Conservation (phyloP, 1,140 invertebrate species). For the Oryctes rhinoceros region DNA sequence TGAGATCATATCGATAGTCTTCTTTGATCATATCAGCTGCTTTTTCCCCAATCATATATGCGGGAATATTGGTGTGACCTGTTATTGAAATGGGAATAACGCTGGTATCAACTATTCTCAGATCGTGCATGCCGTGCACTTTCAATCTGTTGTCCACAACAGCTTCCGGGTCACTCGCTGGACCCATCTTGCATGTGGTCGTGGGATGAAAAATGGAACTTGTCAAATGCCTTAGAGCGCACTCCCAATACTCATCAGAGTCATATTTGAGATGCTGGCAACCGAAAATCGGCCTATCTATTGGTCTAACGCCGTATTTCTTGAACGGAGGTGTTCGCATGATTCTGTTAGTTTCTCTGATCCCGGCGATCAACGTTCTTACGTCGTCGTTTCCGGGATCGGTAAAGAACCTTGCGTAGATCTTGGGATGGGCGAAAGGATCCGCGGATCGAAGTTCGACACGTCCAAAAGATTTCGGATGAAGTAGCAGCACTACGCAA, state of each 20-base stretch:
- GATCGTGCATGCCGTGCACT: conserved; percentile 60
- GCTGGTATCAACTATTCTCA: conserved; percentile 78
- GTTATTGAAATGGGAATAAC: conserved; percentile 74
- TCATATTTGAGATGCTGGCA: conserved; percentile 58
- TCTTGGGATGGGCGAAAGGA: conserved; percentile 69
- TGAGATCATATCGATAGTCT: too few species aligned
- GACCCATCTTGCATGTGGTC: conserved; percentile 71
- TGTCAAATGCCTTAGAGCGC: conserved; percentile 58
- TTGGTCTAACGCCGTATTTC: conserved; percentile 58
- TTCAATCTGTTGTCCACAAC: conserved; percentile 67
- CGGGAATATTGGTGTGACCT: conserved; percentile 76
- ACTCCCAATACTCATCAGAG: conserved; percentile 66
- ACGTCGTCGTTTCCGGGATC: conserved; percentile 60
- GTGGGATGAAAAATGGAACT: conserved; percentile 62
- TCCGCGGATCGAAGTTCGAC: conserved; percentile 66
- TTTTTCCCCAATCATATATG: conserved; percentile 87
- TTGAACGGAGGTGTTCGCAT: conserved; percentile 50
- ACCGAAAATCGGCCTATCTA: conserved; percentile 58
- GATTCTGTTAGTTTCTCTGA: conserved; percentile 51
- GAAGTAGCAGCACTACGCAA: conserved; percentile 69
- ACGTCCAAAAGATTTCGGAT: conserved; percentile 71
- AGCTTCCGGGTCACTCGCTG: conserved; percentile 61
- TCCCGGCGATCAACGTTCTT: conserved; percentile 54
- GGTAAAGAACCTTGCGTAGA: conserved; percentile 71
- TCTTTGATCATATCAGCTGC: conserved; percentile 80